phyloP scores from a whole-genome alignment of 2,113 vertebrate genomes.

The Argyrosomus japonicus region DNA sequence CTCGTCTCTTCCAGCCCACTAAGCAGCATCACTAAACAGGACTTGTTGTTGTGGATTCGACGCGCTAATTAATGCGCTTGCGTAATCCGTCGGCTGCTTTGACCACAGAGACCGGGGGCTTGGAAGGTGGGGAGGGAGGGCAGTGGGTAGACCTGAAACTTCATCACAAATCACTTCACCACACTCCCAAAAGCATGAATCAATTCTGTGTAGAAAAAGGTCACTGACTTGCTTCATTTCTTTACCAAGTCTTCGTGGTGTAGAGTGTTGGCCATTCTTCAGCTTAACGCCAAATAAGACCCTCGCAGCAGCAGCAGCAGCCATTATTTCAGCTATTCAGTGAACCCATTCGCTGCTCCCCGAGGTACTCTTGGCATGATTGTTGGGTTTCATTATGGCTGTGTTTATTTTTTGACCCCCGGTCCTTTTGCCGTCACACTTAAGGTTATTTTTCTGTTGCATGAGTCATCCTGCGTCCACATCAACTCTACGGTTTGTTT shows the following conservation, averaged over 20 bases:
- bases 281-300: not conserved
- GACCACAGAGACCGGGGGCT: slow-evolving; percentile 5
- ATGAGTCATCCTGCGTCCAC: not conserved
- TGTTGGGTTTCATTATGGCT: not conserved
- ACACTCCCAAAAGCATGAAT: not conserved
- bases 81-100: slow-evolving; percentile 53
- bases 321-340: not conserved
- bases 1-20: slow-evolving; percentile 48
- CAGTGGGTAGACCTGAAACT: not conserved
- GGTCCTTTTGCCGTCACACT: not conserved
- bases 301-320: not conserved
- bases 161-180: not conserved
- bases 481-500: not conserved
- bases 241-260: not conserved
- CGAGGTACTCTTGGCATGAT: not conserved
- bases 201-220: not conserved
- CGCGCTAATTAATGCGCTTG: slow-evolving; percentile 68
- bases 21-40: slow-evolving; percentile 52
- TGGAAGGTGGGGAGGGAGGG: not conserved
- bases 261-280: not conserved
- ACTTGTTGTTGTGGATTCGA: slow-evolving; percentile 62
- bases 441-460: not conserved
- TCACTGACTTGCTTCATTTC: not conserved
- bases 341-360: not conserved
- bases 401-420: not conserved